Evolutionary conservation across 2,113 vertebrate genomes (phyloP).

Genomic region (Sakesphorus luctuosus): DNA sequence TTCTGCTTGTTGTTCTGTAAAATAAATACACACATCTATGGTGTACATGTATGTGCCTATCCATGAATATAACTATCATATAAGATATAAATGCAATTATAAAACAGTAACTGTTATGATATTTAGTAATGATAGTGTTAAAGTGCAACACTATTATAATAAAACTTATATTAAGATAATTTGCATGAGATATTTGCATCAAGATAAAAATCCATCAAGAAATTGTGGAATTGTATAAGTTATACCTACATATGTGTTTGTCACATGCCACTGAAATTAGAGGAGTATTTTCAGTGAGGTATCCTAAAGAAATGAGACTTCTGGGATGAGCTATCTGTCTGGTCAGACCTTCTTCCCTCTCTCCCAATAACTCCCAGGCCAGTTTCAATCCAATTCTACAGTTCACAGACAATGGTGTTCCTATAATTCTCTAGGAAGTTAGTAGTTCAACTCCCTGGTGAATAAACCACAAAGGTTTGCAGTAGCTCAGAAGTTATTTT

Average conservation of each 20-base stretch:
- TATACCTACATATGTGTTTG: accelerated
- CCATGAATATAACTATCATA: not conserved
- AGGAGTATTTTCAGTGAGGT: not conserved
- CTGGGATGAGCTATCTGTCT: not conserved
- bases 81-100: not conserved
- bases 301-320: not conserved
- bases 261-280: not conserved
- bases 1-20: not conserved
- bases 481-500: not conserved
- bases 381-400: not conserved
- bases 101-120: not conserved
- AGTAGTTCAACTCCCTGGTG: not conserved
- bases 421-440: not conserved
- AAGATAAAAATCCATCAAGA: not conserved
- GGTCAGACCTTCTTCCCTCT: not conserved
- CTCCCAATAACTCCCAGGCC: not conserved
- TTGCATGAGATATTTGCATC: not conserved
- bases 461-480: not conserved
- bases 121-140: not conserved
- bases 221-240: not conserved
- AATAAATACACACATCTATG: not conserved
- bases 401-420: not conserved
- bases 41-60: not conserved
- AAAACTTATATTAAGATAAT: not conserved
- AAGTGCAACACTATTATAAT: not conserved